Evolutionary conservation across 2,888 invertebrate species (phyloP).

Genomic region (Trachelus troglodyta): DNA sequence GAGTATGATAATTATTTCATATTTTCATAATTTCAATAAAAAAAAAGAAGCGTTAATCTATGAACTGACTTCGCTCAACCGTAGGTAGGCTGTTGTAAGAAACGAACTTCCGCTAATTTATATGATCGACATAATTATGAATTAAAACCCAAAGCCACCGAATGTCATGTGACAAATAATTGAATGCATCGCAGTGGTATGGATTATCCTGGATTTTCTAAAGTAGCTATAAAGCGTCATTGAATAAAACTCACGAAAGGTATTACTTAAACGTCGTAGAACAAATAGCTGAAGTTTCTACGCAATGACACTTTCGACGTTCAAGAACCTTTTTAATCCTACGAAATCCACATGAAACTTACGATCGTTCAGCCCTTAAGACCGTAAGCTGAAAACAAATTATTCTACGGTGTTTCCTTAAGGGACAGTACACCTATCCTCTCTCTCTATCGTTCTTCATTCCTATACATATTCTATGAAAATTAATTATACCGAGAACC

Average conservation of each 20-base stretch:
- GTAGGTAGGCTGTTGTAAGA: not conserved
- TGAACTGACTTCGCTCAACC: not conserved
- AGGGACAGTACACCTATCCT: not conserved
- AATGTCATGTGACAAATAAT: not conserved
- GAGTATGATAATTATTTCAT: not conserved
- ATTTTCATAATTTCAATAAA: not conserved
- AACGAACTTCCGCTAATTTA: too few relatives aligned
- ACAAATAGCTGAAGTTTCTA: not conserved
- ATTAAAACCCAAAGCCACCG: not conserved
- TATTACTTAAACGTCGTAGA: not conserved
- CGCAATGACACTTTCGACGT: not conserved
- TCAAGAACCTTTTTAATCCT: not conserved
- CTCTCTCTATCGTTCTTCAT: not conserved
- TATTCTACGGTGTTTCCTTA: not conserved
- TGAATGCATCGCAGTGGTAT: not conserved
- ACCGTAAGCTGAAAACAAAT: not conserved
- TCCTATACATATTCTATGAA: not conserved
- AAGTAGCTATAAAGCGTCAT: not conserved
- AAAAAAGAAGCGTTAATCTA: not conserved
- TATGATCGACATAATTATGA: not conserved
- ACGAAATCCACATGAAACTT: not conserved
- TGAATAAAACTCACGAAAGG: not conserved
- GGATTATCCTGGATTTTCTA: not conserved
- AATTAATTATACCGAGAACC: not conserved
- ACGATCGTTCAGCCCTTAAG: not conserved